phyloP scores from a whole-genome alignment of 2,888 invertebrate species.

The Harpagoxenus sublaevis region DNA sequence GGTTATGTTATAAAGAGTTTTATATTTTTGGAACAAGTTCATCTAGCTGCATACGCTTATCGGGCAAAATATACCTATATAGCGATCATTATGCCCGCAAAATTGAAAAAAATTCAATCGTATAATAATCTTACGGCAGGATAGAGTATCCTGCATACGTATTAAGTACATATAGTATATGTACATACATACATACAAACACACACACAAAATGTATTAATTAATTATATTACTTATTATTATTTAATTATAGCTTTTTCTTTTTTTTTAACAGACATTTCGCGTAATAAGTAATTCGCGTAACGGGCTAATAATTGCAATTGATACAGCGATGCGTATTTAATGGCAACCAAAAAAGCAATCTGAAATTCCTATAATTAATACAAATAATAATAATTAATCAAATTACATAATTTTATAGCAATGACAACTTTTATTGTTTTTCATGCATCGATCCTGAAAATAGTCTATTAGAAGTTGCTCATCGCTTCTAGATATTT shows the following conservation, averaged over 20 bases:
- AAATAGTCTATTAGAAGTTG: not conserved
- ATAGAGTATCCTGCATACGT: not conserved
- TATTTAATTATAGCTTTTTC: too few species aligned
- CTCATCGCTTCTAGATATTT: not conserved
- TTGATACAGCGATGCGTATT: not conserved
- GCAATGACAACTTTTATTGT: not conserved
- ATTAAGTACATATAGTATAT: too few species aligned
- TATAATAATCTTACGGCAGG: not conserved
- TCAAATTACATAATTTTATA: not conserved
- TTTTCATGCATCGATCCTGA: not conserved
- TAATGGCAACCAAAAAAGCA: not conserved
- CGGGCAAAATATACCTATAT: not conserved
- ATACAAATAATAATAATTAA: not conserved
- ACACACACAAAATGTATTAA: too few species aligned
- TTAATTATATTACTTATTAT: too few species aligned
- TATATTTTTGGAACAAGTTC: not conserved
- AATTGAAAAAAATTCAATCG: not conserved
- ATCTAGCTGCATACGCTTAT: not conserved
- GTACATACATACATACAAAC: too few species aligned
- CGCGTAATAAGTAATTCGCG: not conserved
- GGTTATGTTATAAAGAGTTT: not conserved
- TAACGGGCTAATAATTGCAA: not conserved
- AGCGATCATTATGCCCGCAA: not conserved
- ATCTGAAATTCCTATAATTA: not conserved
- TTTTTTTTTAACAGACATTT: too few species aligned